Conservation (phyloP, 2,888 invertebrate genomes). For the Criorhina ranunculi region DNA sequence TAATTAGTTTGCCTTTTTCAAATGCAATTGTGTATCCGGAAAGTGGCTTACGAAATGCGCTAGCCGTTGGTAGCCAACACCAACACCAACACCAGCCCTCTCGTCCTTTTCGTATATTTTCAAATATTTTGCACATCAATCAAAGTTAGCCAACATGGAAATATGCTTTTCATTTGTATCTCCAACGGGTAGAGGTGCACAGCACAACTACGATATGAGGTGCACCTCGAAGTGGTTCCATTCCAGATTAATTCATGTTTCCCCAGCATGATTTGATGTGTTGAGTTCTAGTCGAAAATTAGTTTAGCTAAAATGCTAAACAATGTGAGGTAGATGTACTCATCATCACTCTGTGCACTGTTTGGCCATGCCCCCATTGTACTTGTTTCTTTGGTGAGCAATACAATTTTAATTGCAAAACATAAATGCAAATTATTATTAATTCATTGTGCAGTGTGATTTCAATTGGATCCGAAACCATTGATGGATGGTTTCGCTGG, state of each 20-base stretch:
- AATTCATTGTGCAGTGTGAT: slow-evolving; percentile 61
- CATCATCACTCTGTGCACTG: slow-evolving; percentile 30
- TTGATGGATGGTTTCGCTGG: slow-evolving; percentile 19
- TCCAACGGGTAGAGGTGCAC: slow-evolving; percentile 56
- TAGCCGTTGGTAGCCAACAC: slow-evolving; percentile 38
- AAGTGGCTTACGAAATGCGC: slow-evolving; percentile 41
- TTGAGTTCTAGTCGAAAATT: slow-evolving; percentile 57
- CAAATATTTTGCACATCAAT: slow-evolving; percentile 74
- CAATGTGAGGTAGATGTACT: slow-evolving; percentile 47
- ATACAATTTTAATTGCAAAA: slow-evolving; percentile 63
- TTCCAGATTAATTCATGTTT: slow-evolving; percentile 60
- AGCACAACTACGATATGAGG: slow-evolving; percentile 64
- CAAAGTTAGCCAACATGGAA: slow-evolving; percentile 68
- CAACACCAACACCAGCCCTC: no score
- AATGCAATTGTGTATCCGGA: slow-evolving; percentile 52
- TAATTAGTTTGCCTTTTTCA: slow-evolving; percentile 75
- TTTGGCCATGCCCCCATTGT: slow-evolving; percentile 15
- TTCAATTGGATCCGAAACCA: slow-evolving; percentile 44
- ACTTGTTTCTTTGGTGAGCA: slow-evolving; percentile 35
- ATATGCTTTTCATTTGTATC: slow-evolving; percentile 65
- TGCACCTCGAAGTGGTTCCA: slow-evolving; percentile 68
- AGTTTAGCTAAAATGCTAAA: slow-evolving; percentile 66
- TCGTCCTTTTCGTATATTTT: slow-evolving; percentile 67
- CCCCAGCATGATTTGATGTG: slow-evolving; percentile 13
- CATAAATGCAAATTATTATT: slow-evolving; percentile 71